These are phyloP conservation scores for Lycaon pictus DNA, from an alignment of 2,113 vertebrate genomes.

Conservation along the genomic window DNA sequence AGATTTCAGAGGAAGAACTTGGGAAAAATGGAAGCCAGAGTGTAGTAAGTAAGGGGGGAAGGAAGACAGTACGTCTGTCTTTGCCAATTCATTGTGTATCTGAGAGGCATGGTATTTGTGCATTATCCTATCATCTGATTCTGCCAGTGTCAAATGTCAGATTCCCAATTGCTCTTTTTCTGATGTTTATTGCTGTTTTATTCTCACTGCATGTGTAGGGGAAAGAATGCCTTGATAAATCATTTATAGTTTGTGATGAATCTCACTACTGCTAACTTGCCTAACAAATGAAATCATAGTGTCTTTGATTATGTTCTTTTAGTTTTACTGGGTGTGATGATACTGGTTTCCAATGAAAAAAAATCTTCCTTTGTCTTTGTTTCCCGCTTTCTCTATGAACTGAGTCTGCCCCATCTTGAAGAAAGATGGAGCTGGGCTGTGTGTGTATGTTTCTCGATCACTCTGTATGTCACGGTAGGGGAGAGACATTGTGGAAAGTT, in stretches of 20 bases:
- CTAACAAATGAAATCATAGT: neutral
- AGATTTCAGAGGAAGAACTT: slow-evolving; percentile 94
- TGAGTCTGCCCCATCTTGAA: neutral
- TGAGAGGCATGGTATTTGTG: neutral
- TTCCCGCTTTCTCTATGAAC: neutral
- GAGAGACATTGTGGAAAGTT: neutral
- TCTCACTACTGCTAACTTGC: neutral
- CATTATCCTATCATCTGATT: neutral
- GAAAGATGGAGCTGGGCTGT: neutral
- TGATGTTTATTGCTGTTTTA: neutral
- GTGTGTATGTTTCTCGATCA: neutral
- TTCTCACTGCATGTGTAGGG: neutral
- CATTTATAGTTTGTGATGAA: neutral
- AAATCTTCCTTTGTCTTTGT: neutral
- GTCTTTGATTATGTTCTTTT: slow-evolving; percentile 16
- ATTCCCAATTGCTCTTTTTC: neutral
- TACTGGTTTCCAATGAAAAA: neutral
- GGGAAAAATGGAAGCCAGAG: slow-evolving; percentile 92
- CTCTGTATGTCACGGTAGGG: neutral
- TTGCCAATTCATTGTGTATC: neutral
- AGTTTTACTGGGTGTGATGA: slow-evolving; percentile 3
- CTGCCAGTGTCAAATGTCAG: neutral
- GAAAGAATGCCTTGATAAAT: neutral
- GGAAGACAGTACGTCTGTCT: slow-evolving; percentile 37
- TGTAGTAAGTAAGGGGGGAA: slow-evolving; percentile 88